These are phyloP conservation scores for Ophioderma brevispina DNA, from an alignment of 35 echinoderm and acorn worm species.

Conservation along the genomic window DNA sequence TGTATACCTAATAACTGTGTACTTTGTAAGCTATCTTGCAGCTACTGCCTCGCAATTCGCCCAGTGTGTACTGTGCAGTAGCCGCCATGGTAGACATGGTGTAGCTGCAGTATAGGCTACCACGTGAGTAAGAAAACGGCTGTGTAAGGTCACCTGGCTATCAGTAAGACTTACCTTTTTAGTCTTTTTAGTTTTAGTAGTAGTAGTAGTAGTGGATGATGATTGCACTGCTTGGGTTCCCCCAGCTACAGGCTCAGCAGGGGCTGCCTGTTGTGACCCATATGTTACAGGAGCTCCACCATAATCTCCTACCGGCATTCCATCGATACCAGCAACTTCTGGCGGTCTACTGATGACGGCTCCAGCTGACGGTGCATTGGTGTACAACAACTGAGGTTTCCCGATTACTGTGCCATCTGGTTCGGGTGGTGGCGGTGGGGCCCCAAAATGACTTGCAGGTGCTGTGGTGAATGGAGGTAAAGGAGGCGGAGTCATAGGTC, in stretches of 20 bases:
- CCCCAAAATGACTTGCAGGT: neutral
- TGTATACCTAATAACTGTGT: too few species aligned
- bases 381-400: conserved; percentile 46
- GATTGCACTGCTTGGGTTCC: too few species aligned
- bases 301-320: neutral
- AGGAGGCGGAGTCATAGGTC: conserved; percentile 54
- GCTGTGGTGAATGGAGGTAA: conserved; percentile 4
- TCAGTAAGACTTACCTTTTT: neutral
- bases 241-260: too few species aligned
- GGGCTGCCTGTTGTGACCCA: neutral
- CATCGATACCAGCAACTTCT: neutral
- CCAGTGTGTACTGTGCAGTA: too few species aligned
- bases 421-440: neutral
- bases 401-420: conserved; percentile 48
- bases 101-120: too few species aligned
- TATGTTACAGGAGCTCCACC: neutral
- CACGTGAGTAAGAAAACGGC: too few species aligned
- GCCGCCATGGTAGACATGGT: too few species aligned
- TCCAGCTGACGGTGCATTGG: neutral
- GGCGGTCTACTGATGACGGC: neutral
- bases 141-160: neutral
- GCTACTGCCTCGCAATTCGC: neutral
- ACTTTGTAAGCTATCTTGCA: too few species aligned
- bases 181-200: too few species aligned
- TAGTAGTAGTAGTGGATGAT: too few species aligned